Base-by-base conservation (phyloP, 2,888 invertebrate species). In the Yponomeuta cagnagella region DNA sequence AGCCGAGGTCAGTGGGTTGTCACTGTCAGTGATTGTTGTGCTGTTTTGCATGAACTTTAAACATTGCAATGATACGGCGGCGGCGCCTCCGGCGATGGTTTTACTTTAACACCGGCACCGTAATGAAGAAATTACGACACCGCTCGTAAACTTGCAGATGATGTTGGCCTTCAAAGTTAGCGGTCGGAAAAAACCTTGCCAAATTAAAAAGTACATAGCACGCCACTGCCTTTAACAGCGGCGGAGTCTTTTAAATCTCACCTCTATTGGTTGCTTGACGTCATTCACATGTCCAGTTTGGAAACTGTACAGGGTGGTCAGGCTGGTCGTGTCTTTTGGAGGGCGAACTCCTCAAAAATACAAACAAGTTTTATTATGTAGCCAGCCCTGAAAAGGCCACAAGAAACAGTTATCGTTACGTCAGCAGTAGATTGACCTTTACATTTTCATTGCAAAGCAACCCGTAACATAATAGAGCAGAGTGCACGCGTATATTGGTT, bases 71-170 rank as follows among this genome's bases (percentile, higher is more conserved):
- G 52, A 58, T 58, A 58, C 52, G 52, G 15, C 52, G 52, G 15
- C 52, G 5, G 52, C 12, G 52, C 52, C 52, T 58, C 52, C 15
- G 15, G 52, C 52, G 15, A 58, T 58, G 52, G 12, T 58, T 58
- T 58, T 58, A 58, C 52, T 58, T 58, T 58, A 58, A 58, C 52
- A 15, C 52, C 52, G 52, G 52, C 15, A 58, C 52, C 52, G 52
- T 58, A 58, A 58, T 58, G 52, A 58, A 58, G 52, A 58, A 58
- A 58, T 58, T 58, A 58, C 52, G 52, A 58, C 52, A 58, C 52
- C 15, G 52, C 52, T 58, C 52, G 52, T 58, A 58, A 58, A 58
- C 15, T 58, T 15, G 15, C 52, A 58, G 52, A 58, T 58, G 52
- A 15, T 15, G 52, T 58, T 58, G 15, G 52, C 52, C 52, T 58